Evolutionary conservation across 2,797 vertebrate genomes (phyloP), one percentile per base, ranked within the genome.

Genomic region (Coranthus polyacanthus): DNA sequence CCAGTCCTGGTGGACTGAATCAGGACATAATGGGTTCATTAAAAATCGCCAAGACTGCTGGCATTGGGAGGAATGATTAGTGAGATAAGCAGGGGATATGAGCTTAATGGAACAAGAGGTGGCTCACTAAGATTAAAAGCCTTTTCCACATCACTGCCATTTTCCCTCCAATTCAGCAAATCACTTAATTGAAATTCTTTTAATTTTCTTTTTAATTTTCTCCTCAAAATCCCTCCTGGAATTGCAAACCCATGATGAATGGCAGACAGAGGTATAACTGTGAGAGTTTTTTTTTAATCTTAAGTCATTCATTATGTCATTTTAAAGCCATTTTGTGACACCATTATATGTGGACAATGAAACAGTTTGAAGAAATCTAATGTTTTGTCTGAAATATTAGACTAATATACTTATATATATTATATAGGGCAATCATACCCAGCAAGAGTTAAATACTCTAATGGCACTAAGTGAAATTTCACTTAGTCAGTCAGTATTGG

Each of bases 171-270:
- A 90, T 89, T 83, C 89, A 81, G 75, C 87, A 90, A 92, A 90
- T 90, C 80, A 59, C 82, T 72, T 91, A 90, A 93, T 91, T 91
- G 90, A 93, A 91, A 93, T 86, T 91, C 79, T 89, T 91, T 89
- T 83, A 90, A 92, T 91, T 93, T 88, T 88, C 85, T 86, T 89
- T 90, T 79, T 84, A 84, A 89, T 90, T 90, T 90, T 88, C 82
- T 85, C 65, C 56, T 68, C 69, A 80, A 90, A 74, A 75, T 39
- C 46, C 83, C 88, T 65, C 77, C 68, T 86, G 86, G 89, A 89
- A 84, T 86, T 84, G 72, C 75, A 69, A 79, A 52, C 50, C 66
- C 13, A 12, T 50, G 76, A 88, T 83, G 83, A 87, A 87, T 68
- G 46, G 72, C 56, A 38, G 77, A 75, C 72, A 57, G 72, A 70